phyloP scores from a whole-genome alignment of 2,113 vertebrate species.

The Panurus biarmicus region DNA sequence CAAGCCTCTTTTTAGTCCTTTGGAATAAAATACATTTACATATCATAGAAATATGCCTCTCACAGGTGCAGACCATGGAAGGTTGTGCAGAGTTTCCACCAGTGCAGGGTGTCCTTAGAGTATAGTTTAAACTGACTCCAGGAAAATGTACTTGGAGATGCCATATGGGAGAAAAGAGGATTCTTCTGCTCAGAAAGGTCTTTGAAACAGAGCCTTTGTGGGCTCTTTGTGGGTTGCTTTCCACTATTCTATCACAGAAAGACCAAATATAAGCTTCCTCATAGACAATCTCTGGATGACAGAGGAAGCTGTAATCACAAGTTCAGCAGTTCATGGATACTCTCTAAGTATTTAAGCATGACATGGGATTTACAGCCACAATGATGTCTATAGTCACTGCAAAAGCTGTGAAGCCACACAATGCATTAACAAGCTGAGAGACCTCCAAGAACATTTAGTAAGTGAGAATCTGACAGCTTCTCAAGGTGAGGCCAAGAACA shows the following conservation, averaged over 20 bases:
- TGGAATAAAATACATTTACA: background rate
- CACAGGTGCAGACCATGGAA: background rate
- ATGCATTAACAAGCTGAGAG: background rate
- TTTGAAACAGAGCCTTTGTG: background rate
- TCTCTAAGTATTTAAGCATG: background rate
- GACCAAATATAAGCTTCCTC: background rate
- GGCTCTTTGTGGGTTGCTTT: background rate
- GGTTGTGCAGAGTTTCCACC: background rate
- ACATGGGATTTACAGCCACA: background rate
- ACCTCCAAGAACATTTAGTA: background rate
- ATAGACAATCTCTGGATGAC: background rate
- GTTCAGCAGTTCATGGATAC: background rate
- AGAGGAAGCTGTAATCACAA: background rate
- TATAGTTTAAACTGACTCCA: background rate
- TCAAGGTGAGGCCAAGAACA: constrained; percentile 1
- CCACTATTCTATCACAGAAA: background rate
- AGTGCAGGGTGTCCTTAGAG: background rate
- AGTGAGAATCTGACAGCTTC: background rate
- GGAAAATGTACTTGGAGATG: background rate
- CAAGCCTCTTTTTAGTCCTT: background rate
- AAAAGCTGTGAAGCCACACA: background rate
- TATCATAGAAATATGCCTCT: background rate
- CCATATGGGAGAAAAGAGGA: background rate
- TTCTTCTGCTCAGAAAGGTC: background rate
- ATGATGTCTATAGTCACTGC: background rate